These are phyloP conservation scores for Lates japonicus DNA, from an alignment of 2,797 vertebrate species.

Conservation along the genomic window DNA sequence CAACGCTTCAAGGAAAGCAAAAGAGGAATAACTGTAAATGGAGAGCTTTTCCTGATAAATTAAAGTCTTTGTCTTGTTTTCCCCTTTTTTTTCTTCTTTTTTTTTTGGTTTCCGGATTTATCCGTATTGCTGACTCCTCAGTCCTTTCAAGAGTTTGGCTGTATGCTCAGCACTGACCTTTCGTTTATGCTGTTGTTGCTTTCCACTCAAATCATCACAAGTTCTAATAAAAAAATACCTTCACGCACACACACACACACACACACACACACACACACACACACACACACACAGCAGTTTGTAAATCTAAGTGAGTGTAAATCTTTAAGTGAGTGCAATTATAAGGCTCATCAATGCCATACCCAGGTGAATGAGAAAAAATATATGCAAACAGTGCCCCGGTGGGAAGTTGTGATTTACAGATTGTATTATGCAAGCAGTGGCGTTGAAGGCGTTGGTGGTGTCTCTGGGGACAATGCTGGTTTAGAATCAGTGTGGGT, in stretches of 20 bases:
- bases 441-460: conserved; percentile 45
- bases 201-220: conserved; percentile 13
- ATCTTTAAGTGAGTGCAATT: background rate
- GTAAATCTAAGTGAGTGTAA: too few relatives aligned
- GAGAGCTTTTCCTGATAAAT: conserved; percentile 24
- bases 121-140: conserved; percentile 74
- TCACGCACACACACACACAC: background rate
- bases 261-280: background rate
- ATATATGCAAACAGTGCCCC: background rate
- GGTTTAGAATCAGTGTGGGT: conserved; percentile 67
- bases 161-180: conserved; percentile 76
- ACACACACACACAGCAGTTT: background rate
- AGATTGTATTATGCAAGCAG: conserved; percentile 67
- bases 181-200: conserved; percentile 58
- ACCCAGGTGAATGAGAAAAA: conserved; percentile 14
- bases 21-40: conserved; percentile 59
- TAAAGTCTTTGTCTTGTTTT: conserved; percentile 40
- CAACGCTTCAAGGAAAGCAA: conserved; percentile 63
- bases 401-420: conserved; percentile 53
- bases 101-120: conserved; percentile 63
- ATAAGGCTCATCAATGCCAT: background rate
- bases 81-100: background rate
- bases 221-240: background rate
- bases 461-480: conserved; percentile 74
- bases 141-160: conserved; percentile 44